Base-by-base conservation (phyloP, 2,797 vertebrate genomes). In the Octomys mimax region DNA sequence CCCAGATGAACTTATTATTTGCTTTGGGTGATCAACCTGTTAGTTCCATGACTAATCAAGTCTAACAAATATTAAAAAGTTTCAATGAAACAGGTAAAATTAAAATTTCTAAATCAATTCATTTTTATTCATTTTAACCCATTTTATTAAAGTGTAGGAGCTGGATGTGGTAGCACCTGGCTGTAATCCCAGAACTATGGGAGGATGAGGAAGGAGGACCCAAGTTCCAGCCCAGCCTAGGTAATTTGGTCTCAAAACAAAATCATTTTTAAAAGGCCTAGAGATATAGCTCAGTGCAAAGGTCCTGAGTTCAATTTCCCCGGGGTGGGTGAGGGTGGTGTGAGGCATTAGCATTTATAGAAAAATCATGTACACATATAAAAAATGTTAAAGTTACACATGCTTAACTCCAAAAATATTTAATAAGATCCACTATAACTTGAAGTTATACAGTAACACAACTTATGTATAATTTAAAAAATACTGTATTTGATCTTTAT, bases 1-100 rank as follows among this genome's bases (percentile, higher is more conserved):
- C 33, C 33, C 52, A 78, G 79, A 5, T 87, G 31, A 83, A 93
- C 86, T 95, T 92, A 95, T 14, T 79, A 96, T 28, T 87, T 94
- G 52, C 52, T 96, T 96, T 89, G 54, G 21, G 84, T 87, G 39
- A 77, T 78, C 61, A 92, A 84, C 11, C 28, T 84, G 28, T 77
- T 75, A 89, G 68, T 92, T 94, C 49, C 84, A 80, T 57, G 54
- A 89, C 90, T 95, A 87, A 89, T 33, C 77, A 95, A 93, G 66
- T 0, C 57, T 90, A 85, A 96, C n/a, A 87, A 81, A 84, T 0
- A 87, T 13, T 28, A 82, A 82, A 88, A 89, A 78, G 11, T 81
- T 91, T 62, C 70, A 91, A 61, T 24, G 46, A 94, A 92, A 82
- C 39, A 87, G 49, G 13, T 9, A 59, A 92, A 90, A 28, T 39